phyloP scores from a whole-genome alignment of 2,113 vertebrate species.

The Hylia prasina region DNA sequence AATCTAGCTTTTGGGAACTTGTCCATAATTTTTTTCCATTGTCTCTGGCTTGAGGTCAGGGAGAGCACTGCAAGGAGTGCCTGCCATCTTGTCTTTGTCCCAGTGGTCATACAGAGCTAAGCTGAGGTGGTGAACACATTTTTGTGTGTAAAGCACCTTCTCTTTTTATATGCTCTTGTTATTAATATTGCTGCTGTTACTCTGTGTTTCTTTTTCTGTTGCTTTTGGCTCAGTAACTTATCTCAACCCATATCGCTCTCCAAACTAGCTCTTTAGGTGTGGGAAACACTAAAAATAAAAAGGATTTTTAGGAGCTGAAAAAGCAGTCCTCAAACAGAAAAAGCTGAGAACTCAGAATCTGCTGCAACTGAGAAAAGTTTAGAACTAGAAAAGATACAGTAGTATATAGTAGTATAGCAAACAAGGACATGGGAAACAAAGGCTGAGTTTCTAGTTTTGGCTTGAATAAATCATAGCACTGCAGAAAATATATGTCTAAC shows the following conservation, averaged over 20 bases:
- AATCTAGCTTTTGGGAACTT: background rate
- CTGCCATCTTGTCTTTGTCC: background rate
- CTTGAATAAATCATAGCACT: too few species aligned
- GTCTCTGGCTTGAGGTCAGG: background rate
- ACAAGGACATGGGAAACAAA: too few species aligned
- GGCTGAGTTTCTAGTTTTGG: too few species aligned
- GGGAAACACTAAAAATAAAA: too few species aligned
- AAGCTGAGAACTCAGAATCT: too few species aligned
- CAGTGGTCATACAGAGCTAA: background rate
- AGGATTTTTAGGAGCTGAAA: too few species aligned
- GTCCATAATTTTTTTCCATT: background rate
- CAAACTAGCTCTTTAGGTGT: background rate
- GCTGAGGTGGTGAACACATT: background rate
- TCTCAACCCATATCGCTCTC: background rate
- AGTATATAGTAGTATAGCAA: too few species aligned
- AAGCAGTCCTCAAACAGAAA: too few species aligned
- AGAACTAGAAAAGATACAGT: too few species aligned
- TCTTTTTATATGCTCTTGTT: background rate
- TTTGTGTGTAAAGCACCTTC: background rate
- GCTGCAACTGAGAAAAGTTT: too few species aligned
- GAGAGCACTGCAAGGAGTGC: rapidly evolving
- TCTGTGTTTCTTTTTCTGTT: background rate
- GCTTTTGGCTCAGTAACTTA: background rate
- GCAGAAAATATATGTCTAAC: too few species aligned
- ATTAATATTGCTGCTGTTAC: background rate